phyloP scores from a whole-genome alignment of 1,140 invertebrate genomes.

The Holotrichia oblita region DNA sequence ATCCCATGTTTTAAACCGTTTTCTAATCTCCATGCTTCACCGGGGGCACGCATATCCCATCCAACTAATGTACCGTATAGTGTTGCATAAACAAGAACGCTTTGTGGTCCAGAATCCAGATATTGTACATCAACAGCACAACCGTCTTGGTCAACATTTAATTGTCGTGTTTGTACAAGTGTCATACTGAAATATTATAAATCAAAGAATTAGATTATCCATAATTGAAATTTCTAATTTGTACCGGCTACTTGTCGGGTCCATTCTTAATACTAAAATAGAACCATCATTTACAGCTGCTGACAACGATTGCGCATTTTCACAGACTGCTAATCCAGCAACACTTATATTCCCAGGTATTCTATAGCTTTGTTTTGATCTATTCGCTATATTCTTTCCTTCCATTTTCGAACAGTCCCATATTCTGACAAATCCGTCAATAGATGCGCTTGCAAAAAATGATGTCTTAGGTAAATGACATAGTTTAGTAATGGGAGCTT shows the following conservation, averaged over 20 bases:
- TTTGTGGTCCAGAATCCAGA: conserved; percentile 79
- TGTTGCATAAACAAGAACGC: conserved; percentile 86
- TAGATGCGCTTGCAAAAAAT: conserved; percentile 84
- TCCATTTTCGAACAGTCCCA: conserved; percentile 92
- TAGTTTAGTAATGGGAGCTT: conserved; percentile 73
- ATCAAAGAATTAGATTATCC: not conserved
- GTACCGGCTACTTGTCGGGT: conserved; percentile 62
- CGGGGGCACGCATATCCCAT: conserved; percentile 87
- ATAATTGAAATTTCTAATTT: not conserved
- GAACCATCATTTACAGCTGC: conserved; percentile 82
- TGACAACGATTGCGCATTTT: conserved; percentile 80
- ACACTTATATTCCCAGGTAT: conserved; percentile 67
- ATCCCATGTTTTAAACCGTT: conserved; percentile 87
- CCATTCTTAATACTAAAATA: conserved; percentile 77
- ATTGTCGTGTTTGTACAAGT: conserved; percentile 69
- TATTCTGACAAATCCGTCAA: conserved; percentile 84
- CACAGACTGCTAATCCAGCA: conserved; percentile 77
- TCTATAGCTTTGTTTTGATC: conserved; percentile 75
- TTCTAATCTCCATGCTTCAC: conserved; percentile 83
- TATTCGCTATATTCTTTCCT: conserved; percentile 79
- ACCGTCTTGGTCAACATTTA: conserved; percentile 78
- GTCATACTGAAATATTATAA: conserved; percentile 67
- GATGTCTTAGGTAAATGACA: conserved; percentile 65
- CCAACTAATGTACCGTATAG: conserved; percentile 82
- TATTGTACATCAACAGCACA: conserved; percentile 82